phyloP scores from a whole-genome alignment of 53 echinoderm and acorn worm genomes.

The Henricia sp. region DNA sequence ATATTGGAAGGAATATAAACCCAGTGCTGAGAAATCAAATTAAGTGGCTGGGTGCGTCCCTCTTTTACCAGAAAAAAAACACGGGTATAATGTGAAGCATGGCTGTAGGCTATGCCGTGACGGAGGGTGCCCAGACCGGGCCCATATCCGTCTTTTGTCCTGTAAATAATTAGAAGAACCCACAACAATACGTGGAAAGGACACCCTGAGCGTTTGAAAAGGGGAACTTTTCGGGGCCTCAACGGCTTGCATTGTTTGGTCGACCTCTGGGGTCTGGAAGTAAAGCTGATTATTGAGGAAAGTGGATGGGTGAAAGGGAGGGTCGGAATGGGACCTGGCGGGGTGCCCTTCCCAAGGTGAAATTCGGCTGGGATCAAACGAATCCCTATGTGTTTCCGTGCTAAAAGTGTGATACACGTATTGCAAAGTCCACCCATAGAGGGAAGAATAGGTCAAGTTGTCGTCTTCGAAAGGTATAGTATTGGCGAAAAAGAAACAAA shows the following conservation, averaged over 20 bases:
- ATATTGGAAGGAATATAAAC: conserved; percentile 8
- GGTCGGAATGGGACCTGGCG: conserved; percentile 4
- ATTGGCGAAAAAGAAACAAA: too few species aligned
- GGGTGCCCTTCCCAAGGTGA: conserved; percentile 27
- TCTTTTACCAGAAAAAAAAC: neutral
- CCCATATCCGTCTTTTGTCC: conserved; percentile 16
- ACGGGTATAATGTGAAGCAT: neutral
- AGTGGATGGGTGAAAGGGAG: conserved; percentile 17
- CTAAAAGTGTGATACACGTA: neutral
- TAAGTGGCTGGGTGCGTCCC: conserved; percentile 3
- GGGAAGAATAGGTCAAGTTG: too few species aligned
- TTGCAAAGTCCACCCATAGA: too few species aligned
- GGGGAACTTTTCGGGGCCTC: neutral
- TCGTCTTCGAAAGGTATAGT: too few species aligned
- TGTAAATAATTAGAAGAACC: conserved; percentile 57
- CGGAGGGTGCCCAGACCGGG: conserved; percentile 14
- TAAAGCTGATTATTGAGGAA: conserved; percentile 57
- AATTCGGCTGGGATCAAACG: conserved; percentile 33
- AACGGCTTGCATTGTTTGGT: conserved; percentile 11
- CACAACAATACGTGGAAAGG: conserved; percentile 49
- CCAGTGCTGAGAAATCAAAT: conserved; percentile 22
- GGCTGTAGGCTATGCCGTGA: neutral
- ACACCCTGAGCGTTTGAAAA: conserved; percentile 17
- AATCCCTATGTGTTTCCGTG: conserved; percentile 9
- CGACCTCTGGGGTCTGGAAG: conserved; percentile 16